Conservation (phyloP, 2,113 vertebrate species). For the Lichenostomus cassidix region DNA sequence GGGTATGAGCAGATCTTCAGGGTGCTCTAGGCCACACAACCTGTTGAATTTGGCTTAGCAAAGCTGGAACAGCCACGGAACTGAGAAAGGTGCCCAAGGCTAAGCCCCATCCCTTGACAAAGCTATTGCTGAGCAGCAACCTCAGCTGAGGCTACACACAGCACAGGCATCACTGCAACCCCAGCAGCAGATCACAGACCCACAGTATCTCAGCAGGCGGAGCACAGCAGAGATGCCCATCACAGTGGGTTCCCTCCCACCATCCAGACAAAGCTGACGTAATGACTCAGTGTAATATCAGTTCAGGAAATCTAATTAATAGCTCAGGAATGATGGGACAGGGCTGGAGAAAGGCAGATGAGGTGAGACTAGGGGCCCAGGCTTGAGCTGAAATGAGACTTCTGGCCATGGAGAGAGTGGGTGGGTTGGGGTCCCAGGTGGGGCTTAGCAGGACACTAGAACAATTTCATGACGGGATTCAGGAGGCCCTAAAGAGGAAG, state of each 20-base stretch:
- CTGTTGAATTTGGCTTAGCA: background rate
- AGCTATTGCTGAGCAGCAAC: background rate
- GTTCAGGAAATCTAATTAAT: background rate
- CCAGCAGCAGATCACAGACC: background rate
- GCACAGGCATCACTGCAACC: background rate
- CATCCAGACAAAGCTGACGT: background rate
- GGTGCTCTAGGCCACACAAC: background rate
- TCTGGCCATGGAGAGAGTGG: background rate
- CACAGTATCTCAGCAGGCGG: background rate
- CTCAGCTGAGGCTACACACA: fast-evolving
- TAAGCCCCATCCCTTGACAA: background rate
- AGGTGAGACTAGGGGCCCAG: background rate
- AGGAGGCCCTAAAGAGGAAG: background rate
- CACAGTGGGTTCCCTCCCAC: background rate
- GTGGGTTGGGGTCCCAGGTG: fast-evolving
- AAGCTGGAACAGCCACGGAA: background rate
- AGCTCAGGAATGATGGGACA: background rate
- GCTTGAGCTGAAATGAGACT: background rate
- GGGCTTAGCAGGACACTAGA: background rate
- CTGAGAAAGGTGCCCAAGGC: background rate
- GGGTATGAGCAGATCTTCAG: background rate
- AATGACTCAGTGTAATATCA: background rate
- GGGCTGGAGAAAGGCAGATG: background rate
- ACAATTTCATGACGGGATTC: background rate
- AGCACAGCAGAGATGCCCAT: background rate